Percentiles rank a stretch among this genome's conserved stretches.
These are phyloP conservation scores for Crepidodera aurea DNA, from an alignment of 2,888 invertebrate genomes.

Conservation along the genomic window DNA sequence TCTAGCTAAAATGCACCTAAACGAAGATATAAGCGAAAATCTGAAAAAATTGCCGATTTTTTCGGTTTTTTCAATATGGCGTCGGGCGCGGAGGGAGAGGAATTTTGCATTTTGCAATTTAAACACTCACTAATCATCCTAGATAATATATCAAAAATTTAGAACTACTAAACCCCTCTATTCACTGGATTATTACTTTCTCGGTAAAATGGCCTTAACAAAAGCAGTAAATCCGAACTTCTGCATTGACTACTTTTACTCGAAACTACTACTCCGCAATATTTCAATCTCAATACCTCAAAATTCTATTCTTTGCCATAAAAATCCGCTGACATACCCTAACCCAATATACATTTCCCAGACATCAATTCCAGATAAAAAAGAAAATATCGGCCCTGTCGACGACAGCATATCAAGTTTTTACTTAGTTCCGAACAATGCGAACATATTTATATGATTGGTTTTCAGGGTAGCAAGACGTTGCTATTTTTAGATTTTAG, in stretches of 20 bases:
- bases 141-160: no score
- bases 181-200: no score
- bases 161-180: no score
- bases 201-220: constrained; percentile 7
- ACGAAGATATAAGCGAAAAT: no score
- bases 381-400: constrained; percentile 8
- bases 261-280: background rate
- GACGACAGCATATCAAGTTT: background rate
- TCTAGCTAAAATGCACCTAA: no score
- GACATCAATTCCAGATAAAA: constrained; percentile 13
- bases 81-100: no score
- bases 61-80: no score
- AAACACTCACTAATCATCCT: no score
- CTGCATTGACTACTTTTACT: background rate
- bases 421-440: background rate
- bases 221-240: constrained; percentile 1
- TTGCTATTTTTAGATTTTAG: no score
- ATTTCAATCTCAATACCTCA: constrained; percentile 20
- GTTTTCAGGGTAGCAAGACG: no score
- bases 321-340: constrained; percentile 3
- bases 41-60: no score
- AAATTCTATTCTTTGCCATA: constrained; percentile 5
- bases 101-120: no score
- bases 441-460: background rate
- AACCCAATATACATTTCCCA: constrained; percentile 11